These are phyloP conservation scores for Lithosia quadra DNA, from an alignment of 2,888 invertebrate genomes.

Conservation along the genomic window DNA sequence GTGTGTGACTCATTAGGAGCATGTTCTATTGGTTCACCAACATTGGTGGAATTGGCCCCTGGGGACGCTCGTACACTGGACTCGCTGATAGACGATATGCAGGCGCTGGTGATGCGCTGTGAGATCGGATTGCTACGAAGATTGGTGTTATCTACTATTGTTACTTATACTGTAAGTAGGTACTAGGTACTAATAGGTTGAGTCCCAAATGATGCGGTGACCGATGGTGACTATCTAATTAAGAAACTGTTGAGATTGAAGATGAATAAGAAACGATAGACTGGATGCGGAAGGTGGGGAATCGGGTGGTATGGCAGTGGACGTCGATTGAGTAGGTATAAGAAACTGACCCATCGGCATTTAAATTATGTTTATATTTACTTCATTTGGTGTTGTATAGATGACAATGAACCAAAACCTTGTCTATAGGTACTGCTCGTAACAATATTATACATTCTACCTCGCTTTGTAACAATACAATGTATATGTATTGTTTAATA, in stretches of 20 bases:
- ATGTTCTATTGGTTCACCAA: slow-evolving; percentile 52
- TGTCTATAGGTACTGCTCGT: too few relatives aligned
- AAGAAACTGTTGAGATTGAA: too few relatives aligned
- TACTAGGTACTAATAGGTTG: background rate
- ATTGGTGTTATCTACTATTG: slow-evolving; percentile 52
- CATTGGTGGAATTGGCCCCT: slow-evolving; percentile 42
- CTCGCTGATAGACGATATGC: slow-evolving; percentile 49
- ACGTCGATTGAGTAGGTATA: too few relatives aligned
- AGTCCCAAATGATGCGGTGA: too few relatives aligned
- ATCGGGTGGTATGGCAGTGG: too few relatives aligned
- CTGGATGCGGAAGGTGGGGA: too few relatives aligned
- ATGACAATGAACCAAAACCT: too few relatives aligned
- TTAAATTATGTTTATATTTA: too few relatives aligned
- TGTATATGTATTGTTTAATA: background rate
- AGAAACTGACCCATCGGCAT: too few relatives aligned
- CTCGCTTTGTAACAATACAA: background rate
- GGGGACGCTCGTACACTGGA: slow-evolving; percentile 56
- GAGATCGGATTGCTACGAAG: slow-evolving; percentile 56
- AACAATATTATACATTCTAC: background rate
- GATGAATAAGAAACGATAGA: too few relatives aligned
- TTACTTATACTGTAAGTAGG: slow-evolving; percentile 65
- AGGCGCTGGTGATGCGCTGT: slow-evolving; percentile 60
- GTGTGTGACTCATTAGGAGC: slow-evolving; percentile 68
- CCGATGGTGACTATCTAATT: too few relatives aligned
- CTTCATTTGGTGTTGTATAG: too few relatives aligned